Evolutionary conservation across 1,140 invertebrate species (phyloP).

Genomic region (Brachionus angularis): DNA sequence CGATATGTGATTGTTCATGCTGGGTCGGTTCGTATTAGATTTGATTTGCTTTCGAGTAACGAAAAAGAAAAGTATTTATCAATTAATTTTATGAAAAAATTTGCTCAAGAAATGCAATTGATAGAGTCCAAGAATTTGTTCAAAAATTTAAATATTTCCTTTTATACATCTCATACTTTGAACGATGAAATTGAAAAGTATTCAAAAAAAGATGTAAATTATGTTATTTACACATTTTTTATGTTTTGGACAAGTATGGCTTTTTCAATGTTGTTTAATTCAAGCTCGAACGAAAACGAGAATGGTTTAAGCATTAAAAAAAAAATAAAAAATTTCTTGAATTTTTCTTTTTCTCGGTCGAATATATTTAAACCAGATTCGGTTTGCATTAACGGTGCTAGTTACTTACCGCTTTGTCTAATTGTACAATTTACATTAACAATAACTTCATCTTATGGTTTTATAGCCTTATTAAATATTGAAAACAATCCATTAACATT

Average conservation of each 20-base stretch:
- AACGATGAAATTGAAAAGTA: neutral
- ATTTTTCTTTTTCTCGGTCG: no score
- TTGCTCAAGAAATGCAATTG: neutral
- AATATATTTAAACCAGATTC: neutral
- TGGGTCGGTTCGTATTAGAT: neutral
- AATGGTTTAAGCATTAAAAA: no score
- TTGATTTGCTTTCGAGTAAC: neutral
- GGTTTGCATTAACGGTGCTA: neutral
- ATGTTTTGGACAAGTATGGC: neutral
- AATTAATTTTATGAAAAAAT: neutral
- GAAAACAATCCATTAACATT: neutral
- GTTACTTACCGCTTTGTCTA: neutral
- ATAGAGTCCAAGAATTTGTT: neutral
- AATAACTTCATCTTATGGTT: neutral
- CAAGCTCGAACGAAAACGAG: no score
- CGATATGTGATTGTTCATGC: neutral
- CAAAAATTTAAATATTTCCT: neutral
- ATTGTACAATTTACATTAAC: neutral
- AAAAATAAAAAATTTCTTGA: no score
- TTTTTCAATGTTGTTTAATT: neutral
- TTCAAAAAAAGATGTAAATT: neutral
- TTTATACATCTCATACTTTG: neutral
- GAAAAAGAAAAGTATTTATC: neutral
- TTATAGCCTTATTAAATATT: neutral
- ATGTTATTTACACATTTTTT: neutral